Base-by-base conservation (phyloP, 1,140 invertebrate genomes). In the Sipha flava region DNA sequence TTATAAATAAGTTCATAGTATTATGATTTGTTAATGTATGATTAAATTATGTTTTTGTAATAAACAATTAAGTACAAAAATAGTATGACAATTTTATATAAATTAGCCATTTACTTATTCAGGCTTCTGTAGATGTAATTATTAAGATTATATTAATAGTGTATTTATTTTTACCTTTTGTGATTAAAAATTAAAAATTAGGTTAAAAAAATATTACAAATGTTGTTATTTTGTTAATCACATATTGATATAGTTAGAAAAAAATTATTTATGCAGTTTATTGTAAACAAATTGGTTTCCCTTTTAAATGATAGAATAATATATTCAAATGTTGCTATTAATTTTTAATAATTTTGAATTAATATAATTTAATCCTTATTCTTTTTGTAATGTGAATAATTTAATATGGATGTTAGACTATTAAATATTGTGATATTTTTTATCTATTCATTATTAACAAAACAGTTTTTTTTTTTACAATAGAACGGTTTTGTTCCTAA, bases 401-500 rank as follows among this genome's bases (percentile, higher is more conserved):
- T 4, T 40, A 3, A n/a, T 10, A 37, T n/a, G 9, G 7, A 62
- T 34, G 29, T 66, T 66, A 43, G 21, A 21, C 23, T 66, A 43
- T 23, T 66, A 26, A 66, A 14, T 66, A 40, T 66, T 40, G 64
- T 66, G n/a, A 66, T 66, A 66, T 66, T 66, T 43, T 37, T 31
- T 66, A 21, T 43, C 34, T 5, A 6, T 26, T 66, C 40, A 23
- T 26, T 66, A 43, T 66, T 23, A 43, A 66, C 21, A 43, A 40
- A 23, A 66, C 34, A 3, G 31, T 26, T 40, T 43, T 66, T 40
- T 62, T 12, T 66, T 34, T 43, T 66, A 26, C 6, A 26, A 66
- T 66, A 43, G 12, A 66, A 66, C 64, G 34, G 34, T 43, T 66
- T 66, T 43, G 64, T 66, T 66, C 64, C 64, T 66, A 54, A 54